Evolutionary conservation across 1,140 invertebrate species (phyloP), one percentile per base, ranked within the genome.

Genomic region (Micrasema minimum): DNA sequence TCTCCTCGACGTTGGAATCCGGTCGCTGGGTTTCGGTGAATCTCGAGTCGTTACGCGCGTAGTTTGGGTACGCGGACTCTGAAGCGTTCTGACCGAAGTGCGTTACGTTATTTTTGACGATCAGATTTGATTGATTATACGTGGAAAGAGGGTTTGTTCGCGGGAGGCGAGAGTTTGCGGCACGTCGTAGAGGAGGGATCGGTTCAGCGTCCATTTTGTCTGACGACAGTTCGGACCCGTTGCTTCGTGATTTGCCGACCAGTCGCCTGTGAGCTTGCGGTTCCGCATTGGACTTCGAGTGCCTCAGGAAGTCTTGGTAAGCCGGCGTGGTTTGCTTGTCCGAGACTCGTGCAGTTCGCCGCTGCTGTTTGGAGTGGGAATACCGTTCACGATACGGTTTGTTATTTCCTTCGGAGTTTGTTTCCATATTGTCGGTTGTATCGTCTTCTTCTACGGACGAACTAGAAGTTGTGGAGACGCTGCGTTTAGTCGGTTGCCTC

Each of bases 381-480:
- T 83, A 84, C 74, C 80, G 81, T 78, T 80, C 87, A 78, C 81
- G 82, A 77, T 84, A 84, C 78, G 83, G 83, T 74, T 81, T 82
- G 75, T 81, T 83, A 76, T 83, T 83, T 62, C 83, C 83, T 76
- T 85, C 83, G 14, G 83, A 85, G 74, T 85, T 85, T 22, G 83
- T 84, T 76, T 85, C 83, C 62, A 82, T 80, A 76, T 85, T 85
- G 78, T 85, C 83, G 50, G 83, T 85, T 77, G 82, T 84, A 80
- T 84, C 79, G 67, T 81, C 82, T 80, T 85, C 83, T 80, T 85
- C 83, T 31, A 85, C 81, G 55, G 83, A 85, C 62, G 87, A 88
- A 78, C 87, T 88, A 76, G 81, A 85, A 73, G 81, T 69, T 0
- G 71, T 73, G 11, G 76, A 75, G 14, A 75, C 66, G 22, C 67